Conservation (phyloP, 2,797 vertebrate species). For the Sitta carolinensis region DNA sequence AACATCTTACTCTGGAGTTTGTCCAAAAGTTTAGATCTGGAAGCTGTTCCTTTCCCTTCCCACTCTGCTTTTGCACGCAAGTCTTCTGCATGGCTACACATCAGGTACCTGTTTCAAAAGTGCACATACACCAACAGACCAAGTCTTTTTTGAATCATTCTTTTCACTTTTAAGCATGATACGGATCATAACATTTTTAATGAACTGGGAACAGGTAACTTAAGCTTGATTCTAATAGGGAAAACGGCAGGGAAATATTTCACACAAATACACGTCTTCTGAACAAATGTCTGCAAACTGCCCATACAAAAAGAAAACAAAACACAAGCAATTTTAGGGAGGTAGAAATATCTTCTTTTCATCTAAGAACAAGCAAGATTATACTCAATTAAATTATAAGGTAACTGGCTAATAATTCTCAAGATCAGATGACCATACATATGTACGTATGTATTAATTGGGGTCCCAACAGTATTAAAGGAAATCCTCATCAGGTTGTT, state of each 20-base stretch:
- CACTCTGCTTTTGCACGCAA: conserved; percentile 96
- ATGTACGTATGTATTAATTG: neutral
- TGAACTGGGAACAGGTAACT: neutral
- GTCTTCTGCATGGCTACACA: conserved; percentile 98
- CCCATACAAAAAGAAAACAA: neutral
- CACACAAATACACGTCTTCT: neutral
- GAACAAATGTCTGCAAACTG: neutral
- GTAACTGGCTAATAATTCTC: neutral
- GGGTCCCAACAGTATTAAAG: neutral
- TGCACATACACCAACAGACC: conserved; percentile 36
- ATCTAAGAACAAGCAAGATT: neutral
- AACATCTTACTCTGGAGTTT: conserved; percentile 94
- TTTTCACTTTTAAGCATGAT: neutral
- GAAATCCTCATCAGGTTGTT: neutral
- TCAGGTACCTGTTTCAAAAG: conserved; percentile 87
- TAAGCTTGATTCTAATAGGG: neutral
- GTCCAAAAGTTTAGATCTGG: conserved; percentile 93
- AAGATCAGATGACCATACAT: neutral
- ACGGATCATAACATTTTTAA: neutral
- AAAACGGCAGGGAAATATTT: neutral
- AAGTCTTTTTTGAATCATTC: conserved; percentile 5
- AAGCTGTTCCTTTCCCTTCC: conserved; percentile 96
- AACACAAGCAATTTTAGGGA: neutral
- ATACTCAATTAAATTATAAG: neutral
- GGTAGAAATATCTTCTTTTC: neutral